Percentiles rank a stretch among this genome's conserved stretches.
These are phyloP conservation scores for Nyctereutes procyonoides DNA, from an alignment of 2,113 vertebrate species.

Conservation along the genomic window DNA sequence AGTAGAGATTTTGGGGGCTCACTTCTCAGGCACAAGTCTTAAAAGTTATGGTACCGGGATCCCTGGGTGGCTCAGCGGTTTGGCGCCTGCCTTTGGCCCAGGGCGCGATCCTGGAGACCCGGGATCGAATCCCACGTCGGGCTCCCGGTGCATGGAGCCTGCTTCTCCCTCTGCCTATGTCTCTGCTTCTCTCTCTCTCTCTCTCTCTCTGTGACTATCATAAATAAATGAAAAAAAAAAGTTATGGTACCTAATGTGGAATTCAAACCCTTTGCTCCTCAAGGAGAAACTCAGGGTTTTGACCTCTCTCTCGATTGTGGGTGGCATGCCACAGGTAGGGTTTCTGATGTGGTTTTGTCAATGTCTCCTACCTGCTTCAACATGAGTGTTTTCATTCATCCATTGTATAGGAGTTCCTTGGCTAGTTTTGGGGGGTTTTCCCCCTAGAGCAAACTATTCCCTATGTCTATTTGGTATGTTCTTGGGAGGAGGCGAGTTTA, in stretches of 20 bases:
- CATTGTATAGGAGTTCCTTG: background rate
- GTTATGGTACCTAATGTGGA: background rate
- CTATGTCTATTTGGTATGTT: background rate
- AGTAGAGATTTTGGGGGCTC: background rate
- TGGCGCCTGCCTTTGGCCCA: no score
- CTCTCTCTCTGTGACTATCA: no score
- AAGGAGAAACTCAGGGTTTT: background rate
- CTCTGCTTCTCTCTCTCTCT: no score
- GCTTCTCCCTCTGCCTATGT: no score
- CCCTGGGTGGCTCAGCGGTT: no score
- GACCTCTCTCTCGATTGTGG: background rate
- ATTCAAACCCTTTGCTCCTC: background rate
- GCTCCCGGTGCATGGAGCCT: no score
- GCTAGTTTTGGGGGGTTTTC: background rate
- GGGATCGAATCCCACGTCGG: no score
- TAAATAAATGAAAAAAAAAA: no score
- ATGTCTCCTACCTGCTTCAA: background rate
- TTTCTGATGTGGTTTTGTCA: background rate
- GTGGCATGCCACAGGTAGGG: background rate
- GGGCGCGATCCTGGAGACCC: no score
- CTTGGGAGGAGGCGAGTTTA: background rate
- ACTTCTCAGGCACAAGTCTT: background rate
- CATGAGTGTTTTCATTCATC: background rate
- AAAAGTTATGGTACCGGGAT: background rate
- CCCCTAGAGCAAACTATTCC: background rate